Base-by-base conservation (phyloP, 2,888 invertebrate genomes). In the Dexiosoma caninum region DNA sequence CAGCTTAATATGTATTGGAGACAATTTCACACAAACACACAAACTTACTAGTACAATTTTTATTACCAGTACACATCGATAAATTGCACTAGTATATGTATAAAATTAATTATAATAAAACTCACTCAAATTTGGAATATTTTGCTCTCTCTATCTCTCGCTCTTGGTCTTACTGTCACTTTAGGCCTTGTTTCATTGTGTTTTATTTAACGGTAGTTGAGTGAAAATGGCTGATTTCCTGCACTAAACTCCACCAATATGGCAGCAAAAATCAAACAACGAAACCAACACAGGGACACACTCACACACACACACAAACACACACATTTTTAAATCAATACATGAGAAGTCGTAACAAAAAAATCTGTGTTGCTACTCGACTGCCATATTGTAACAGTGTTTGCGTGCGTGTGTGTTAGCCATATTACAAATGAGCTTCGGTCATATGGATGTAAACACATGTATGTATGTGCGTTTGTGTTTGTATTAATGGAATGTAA, bases 1-100 rank as follows among this genome's bases (percentile, higher is more conserved):
- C 86, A 78, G 76, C 77, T 79, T 77, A 60, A 32, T 44, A 30
- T 5, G 12, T 60, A 19, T 44, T 37, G 35, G 66, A 37, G 66
- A 66, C 53, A 53, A 21, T 40, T 40, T 19, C 30, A 32, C 71
- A n/a, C n/a, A 40, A 30, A 64, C 27, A 66, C 14, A 49, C n/a
- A 32, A 35, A 35, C 3, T 10, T 55, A 51, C 46, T 23, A 35
- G n/a, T 14, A 44, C 21, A 32, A 12, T 46, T 67, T 55, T 12
- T 27, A 14, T 30, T 23, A 27, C 5, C 1, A n/a, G n/a, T n/a
- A 27, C 6, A 4, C 19, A 27, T 32, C 40, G 35, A 46, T 42
- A 37, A 44, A 10, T 44, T 55, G 30, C 19, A 35, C 16, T 44
- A 12, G 67, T 72, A 37, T 16, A n/a, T n/a, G n/a, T n/a, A n/a